These are phyloP conservation scores for Cinclus mexicanus DNA, from an alignment of 2,113 vertebrate genomes.

Conservation along the genomic window DNA sequence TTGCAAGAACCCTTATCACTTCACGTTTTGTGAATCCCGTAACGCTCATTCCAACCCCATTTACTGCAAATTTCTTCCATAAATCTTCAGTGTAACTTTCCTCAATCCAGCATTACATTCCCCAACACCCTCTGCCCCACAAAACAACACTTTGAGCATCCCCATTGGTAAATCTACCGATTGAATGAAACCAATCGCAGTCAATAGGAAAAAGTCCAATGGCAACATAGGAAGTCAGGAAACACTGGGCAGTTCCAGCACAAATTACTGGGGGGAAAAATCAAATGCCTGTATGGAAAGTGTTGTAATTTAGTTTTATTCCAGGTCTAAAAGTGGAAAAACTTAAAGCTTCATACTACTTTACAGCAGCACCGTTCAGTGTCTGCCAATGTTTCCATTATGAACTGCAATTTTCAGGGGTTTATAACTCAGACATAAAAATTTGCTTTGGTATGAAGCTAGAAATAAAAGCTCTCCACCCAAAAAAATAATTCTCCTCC, in stretches of 20 bases:
- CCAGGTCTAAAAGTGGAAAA: slow-evolving; percentile 61
- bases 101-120: background rate
- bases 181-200: background rate
- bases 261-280: slow-evolving; percentile 44
- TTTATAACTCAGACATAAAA: slow-evolving; percentile 66
- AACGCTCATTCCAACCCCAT: background rate
- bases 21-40: background rate
- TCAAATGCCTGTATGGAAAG: slow-evolving; percentile 50
- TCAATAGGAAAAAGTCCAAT: slow-evolving; percentile 55
- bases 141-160: background rate
- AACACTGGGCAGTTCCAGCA: slow-evolving; percentile 35
- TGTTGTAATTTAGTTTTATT: slow-evolving; percentile 66
- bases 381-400: slow-evolving; percentile 73
- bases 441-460: slow-evolving; percentile 62
- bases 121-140: background rate
- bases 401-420: slow-evolving; percentile 66
- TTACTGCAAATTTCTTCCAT: background rate
- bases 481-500: background rate
- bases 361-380: slow-evolving; percentile 53
- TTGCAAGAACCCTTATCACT: background rate
- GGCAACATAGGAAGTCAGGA: slow-evolving; percentile 44
- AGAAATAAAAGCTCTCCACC: slow-evolving; percentile 47
- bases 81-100: background rate
- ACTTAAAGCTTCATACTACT: slow-evolving; percentile 57
- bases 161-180: background rate